These are phyloP conservation scores for Chamaea fasciata DNA, from an alignment of 2,113 vertebrate species.

Conservation along the genomic window DNA sequence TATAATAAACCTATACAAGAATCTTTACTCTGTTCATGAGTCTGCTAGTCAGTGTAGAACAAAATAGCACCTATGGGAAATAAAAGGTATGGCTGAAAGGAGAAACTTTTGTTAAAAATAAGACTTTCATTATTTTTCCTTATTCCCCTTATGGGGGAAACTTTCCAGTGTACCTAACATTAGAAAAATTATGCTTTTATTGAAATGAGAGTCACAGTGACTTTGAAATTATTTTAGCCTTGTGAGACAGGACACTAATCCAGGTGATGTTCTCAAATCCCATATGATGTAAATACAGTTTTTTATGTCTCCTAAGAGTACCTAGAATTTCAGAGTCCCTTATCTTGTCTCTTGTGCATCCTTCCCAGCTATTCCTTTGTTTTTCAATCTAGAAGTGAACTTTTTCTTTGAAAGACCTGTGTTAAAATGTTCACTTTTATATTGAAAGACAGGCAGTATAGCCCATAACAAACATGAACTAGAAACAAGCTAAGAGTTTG, in stretches of 20 bases:
- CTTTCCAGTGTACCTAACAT: background rate
- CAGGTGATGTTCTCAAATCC: background rate
- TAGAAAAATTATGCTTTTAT: background rate
- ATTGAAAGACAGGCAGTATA: background rate
- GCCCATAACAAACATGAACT: accelerated
- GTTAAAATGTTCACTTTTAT: background rate
- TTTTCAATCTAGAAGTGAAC: background rate
- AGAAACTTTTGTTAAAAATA: background rate
- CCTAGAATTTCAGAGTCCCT: background rate
- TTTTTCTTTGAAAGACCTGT: background rate
- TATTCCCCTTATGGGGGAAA: background rate
- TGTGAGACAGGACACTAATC: background rate
- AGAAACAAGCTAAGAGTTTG: background rate
- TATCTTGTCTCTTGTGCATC: background rate
- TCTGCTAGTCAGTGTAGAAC: background rate
- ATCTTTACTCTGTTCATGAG: background rate
- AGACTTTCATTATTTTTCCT: background rate
- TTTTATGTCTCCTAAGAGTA: background rate
- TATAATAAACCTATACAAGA: background rate
- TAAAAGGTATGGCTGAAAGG: background rate
- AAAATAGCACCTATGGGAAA: background rate
- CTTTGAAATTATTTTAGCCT: background rate
- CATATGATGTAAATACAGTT: accelerated
- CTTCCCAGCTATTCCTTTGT: background rate
- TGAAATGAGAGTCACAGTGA: background rate